Percentiles rank a stretch among this genome's conserved stretches.
phyloP scores from a whole-genome alignment of 2,888 invertebrate genomes.

The Caenorhabditis sinica region DNA sequence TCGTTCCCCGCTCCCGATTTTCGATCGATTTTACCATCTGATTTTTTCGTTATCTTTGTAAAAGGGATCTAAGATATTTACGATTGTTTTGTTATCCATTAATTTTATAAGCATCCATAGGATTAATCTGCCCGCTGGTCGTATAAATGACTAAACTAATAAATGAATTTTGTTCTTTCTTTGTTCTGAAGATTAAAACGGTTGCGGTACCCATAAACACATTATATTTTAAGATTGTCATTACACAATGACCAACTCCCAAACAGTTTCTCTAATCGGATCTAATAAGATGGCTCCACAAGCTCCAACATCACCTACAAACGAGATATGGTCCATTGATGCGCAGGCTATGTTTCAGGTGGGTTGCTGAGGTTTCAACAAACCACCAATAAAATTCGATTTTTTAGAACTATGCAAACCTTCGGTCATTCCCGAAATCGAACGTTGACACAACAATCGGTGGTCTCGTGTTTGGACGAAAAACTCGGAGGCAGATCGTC shows the following conservation, averaged over 20 bases:
- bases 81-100: neutral
- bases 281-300: slow-evolving; percentile 48
- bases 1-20: slow-evolving; percentile 3
- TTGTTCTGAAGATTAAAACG: neutral
- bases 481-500: slow-evolving; percentile 59
- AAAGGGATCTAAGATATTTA: slow-evolving; percentile 11
- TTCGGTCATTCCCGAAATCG: slow-evolving; percentile 46
- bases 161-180: neutral
- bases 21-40: neutral
- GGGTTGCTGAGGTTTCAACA: slow-evolving; percentile 9
- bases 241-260: slow-evolving; percentile 3
- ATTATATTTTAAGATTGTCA: slow-evolving; percentile 17
- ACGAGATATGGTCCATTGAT: slow-evolving; percentile 73
- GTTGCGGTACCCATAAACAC: slow-evolving; percentile 3
- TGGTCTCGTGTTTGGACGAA: slow-evolving; percentile 65
- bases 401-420: slow-evolving; percentile 62
- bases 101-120: neutral
- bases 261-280: slow-evolving; percentile 28
- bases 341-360: slow-evolving; percentile 72
- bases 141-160: slow-evolving; percentile 22
- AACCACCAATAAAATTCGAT: neutral
- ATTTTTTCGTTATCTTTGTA: neutral
- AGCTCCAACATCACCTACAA: slow-evolving; percentile 20
- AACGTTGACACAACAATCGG: slow-evolving; percentile 43
- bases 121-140: slow-evolving; percentile 26